Conservation (phyloP, 2,113 vertebrate genomes). For the Suricata suricatta region DNA sequence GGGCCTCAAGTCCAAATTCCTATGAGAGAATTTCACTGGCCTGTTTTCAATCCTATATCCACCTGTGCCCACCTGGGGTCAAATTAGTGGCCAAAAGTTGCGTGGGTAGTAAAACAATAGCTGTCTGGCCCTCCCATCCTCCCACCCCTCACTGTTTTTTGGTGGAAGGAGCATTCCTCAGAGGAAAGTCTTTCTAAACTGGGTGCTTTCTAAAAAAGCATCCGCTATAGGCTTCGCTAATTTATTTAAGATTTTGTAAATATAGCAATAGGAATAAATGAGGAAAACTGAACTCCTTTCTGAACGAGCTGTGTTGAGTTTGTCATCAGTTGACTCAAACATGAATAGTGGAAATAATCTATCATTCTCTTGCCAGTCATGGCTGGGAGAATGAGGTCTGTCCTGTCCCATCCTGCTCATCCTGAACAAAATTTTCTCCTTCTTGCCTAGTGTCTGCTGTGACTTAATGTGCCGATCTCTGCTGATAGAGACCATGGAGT, state of each 20-base stretch:
- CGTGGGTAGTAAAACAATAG: not conserved
- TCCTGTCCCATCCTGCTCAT: not conserved
- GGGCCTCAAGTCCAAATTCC: not conserved
- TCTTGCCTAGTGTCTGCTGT: not conserved
- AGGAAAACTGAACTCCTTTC: not conserved
- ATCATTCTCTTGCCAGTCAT: accelerated
- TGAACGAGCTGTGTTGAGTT: not conserved
- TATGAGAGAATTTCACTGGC: not conserved
- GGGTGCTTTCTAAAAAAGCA: not conserved
- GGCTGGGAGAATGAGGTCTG: not conserved
- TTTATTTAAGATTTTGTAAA: not conserved
- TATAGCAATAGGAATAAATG: not conserved
- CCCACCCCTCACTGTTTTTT: not conserved
- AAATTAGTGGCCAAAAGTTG: not conserved
- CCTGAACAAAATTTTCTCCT: not conserved
- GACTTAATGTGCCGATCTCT: not conserved
- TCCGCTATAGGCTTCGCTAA: not conserved
- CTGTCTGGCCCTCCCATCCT: not conserved
- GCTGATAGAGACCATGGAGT: not conserved
- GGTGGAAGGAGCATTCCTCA: not conserved
- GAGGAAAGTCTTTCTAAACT: not conserved
- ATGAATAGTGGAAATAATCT: not conserved
- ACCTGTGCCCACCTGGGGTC: not conserved
- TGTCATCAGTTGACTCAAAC: not conserved
- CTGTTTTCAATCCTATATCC: not conserved